Conservation (phyloP, 2,113 vertebrate species). For the Microcebus jonahi region DNA sequence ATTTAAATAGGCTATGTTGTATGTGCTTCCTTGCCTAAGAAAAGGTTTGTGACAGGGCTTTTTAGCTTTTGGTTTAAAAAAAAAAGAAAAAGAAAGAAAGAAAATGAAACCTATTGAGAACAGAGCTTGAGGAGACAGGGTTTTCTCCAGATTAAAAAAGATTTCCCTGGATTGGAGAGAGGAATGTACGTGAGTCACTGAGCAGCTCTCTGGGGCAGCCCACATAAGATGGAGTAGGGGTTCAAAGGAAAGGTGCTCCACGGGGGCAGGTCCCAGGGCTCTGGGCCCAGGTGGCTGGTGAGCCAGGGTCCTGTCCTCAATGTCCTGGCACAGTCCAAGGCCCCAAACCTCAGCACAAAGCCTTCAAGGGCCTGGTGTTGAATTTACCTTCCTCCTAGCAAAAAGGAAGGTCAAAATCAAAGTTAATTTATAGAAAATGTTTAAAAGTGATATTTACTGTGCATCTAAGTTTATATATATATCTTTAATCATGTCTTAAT, state of each 20-base stretch:
- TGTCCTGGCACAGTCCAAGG: not conserved
- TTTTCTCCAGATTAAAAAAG: not conserved
- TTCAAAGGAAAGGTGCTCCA: not conserved
- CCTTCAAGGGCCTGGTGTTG: not conserved
- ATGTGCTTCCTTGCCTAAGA: not conserved
- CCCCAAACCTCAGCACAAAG: not conserved
- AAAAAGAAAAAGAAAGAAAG: not conserved
- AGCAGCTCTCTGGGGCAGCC: not conserved
- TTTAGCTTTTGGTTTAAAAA: not conserved
- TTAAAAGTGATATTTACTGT: not conserved
- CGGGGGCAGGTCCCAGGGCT: not conserved
- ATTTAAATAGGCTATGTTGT: not conserved
- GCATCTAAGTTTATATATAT: not conserved
- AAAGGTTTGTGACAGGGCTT: not conserved
- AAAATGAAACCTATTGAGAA: not conserved
- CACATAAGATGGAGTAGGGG: not conserved
- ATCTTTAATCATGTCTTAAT: not conserved
- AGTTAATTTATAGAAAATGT: not conserved
- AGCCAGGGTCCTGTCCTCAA: not conserved
- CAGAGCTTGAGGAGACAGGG: not conserved
- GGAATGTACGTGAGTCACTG: not conserved
- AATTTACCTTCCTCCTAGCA: not conserved
- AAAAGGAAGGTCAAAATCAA: not conserved
- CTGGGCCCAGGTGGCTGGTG: not conserved
- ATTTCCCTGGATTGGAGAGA: not conserved